Conservation (phyloP, 2,888 invertebrate genomes). For the Adelognathus sp. region DNA sequence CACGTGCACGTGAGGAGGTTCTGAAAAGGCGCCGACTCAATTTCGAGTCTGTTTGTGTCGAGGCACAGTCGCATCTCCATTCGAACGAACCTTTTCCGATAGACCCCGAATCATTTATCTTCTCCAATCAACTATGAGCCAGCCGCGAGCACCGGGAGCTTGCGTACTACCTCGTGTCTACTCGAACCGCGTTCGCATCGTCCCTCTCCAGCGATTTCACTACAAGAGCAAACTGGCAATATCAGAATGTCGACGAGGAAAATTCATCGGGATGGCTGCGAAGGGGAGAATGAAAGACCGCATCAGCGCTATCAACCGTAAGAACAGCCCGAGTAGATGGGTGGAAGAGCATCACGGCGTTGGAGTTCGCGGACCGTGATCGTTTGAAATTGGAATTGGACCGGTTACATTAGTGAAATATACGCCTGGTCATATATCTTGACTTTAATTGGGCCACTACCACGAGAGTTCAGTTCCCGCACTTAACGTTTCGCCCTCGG, state of each 20-base stretch:
- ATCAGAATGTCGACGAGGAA: not conserved
- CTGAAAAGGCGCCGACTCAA: not conserved
- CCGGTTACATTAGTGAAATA: constrained; percentile 69
- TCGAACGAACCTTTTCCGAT: not conserved
- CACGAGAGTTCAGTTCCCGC: constrained; percentile 8
- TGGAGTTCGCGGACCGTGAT: constrained; percentile 49
- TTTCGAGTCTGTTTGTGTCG: not conserved
- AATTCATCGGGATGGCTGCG: not conserved
- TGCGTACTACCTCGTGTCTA: not conserved
- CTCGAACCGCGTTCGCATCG: not conserved
- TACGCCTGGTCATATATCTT: constrained; percentile 70
- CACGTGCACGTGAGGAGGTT: too few species aligned
- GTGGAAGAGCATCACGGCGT: constrained; percentile 25
- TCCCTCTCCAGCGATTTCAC: not conserved
- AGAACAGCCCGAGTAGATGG: not conserved
- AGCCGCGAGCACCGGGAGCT: constrained; percentile 20
- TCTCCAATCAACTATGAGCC: constrained; percentile 52
- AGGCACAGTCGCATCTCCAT: not conserved
- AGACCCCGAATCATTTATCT: constrained; percentile 42
- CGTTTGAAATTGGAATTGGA: constrained; percentile 67
- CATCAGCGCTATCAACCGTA: not conserved
- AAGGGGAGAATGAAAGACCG: constrained; percentile 8
- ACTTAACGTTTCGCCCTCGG: not conserved
- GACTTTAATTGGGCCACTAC: constrained; percentile 74
- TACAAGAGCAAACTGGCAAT: not conserved